Conservation (phyloP, 2,888 invertebrate species). For the Microctonus brassicae region DNA sequence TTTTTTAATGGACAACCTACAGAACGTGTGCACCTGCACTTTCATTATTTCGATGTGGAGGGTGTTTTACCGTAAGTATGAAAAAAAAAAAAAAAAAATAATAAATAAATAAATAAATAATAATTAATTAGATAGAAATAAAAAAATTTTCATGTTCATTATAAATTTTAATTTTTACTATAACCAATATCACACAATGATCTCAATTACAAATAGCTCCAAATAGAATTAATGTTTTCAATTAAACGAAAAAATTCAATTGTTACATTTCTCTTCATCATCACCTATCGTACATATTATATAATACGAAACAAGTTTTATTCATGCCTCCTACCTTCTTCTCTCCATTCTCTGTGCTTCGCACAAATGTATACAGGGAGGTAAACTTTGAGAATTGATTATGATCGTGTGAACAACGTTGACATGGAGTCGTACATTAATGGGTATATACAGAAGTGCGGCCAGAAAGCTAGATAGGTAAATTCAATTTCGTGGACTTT, state of each 20-base stretch:
- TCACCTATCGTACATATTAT: neutral
- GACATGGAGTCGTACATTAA: neutral
- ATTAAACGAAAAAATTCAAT: neutral
- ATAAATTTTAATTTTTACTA: no score
- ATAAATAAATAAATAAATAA: neutral
- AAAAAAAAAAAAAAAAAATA: neutral
- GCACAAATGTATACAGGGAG: neutral
- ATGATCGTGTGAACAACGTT: neutral
- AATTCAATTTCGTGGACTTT: slow-evolving; percentile 1
- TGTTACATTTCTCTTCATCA: neutral
- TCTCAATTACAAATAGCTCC: neutral
- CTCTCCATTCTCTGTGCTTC: neutral
- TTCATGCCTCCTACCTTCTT: neutral
- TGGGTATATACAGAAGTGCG: neutral
- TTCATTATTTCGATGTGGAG: slow-evolving; percentile 94
- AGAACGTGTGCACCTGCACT: slow-evolving; percentile 86
- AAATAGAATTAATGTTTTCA: neutral
- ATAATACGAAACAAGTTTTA: neutral
- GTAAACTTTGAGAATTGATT: neutral
- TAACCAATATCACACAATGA: neutral
- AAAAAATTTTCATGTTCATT: no score
- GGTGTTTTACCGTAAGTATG: slow-evolving; percentile 90
- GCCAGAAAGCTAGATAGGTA: neutral
- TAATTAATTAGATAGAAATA: no score
- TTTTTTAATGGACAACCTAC: slow-evolving; percentile 86